Base-by-base conservation (phyloP, 2,113 vertebrate species). In the Cairina moschata region DNA sequence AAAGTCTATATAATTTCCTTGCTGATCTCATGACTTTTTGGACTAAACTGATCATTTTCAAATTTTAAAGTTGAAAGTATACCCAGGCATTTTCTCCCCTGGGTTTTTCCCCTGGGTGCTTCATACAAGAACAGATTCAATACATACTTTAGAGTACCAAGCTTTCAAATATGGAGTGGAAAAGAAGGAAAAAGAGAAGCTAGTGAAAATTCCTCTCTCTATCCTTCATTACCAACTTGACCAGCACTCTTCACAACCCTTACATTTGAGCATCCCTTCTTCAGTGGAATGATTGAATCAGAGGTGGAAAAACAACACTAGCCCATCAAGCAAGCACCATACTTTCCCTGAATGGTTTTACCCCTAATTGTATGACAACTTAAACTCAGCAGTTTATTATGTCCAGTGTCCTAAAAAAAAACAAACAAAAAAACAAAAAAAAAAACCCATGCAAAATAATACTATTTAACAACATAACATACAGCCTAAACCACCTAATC, bases 261-360 rank as follows among this genome's bases (percentile, higher is more conserved):
- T 54, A 63, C 1, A 42, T 46, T 48, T 29, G 38, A 48, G 3
- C 26, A 25, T 42, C 54, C 32, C 5, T 90, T 66, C 80, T 56
- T 77, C 54, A 60, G n/a, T 29, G 46, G 31, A 60, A 50, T 4
- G 5, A 23, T 4, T 63, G 55, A 13, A 48, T 40, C 22, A 48
- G 20, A 14, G 18, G 18, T 38, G 14, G 38, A 84, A 56, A 69
- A 52, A 52, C 32, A 4, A 75, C 25, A 36, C 10, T 4, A 29
- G 40, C 3, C 20, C 13, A 73, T 54, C 46, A 78, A 78, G 25
- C 0, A 9, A 63, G 36, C 36, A 23, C 48, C 62, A 71, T 56
- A 65, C 6, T 95, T 95, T 85, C 76, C 54, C 77, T 79, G 50
- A 95, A 95, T 26, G n/a, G 78, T 86, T 87, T 94, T 86, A 66